phyloP scores from a whole-genome alignment of 2,888 invertebrate genomes.

The Sinhomidia bicolor region DNA sequence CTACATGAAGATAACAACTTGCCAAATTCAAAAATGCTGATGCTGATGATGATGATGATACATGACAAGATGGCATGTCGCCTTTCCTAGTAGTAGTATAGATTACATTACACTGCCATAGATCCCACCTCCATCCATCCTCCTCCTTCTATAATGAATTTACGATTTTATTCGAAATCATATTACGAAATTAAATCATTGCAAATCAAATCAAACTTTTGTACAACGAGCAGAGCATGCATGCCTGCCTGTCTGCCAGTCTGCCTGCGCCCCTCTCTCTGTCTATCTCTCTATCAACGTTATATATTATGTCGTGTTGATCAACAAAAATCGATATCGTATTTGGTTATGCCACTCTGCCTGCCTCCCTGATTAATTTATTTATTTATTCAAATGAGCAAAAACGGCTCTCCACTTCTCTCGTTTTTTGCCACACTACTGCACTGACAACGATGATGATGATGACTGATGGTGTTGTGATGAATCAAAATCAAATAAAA shows the following conservation, averaged over 20 bases:
- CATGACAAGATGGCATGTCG: conserved; percentile 45
- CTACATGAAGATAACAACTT: conserved; percentile 36
- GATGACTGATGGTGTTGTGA: conserved; percentile 26
- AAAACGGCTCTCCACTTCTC: not conserved
- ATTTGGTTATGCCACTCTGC: conserved; percentile 10
- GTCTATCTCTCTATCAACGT: too few species aligned
- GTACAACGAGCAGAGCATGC: too few species aligned
- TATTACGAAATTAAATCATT: conserved; percentile 45
- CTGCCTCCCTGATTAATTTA: conserved; percentile 44
- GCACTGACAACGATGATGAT: not conserved
- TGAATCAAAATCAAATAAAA: conserved; percentile 39
- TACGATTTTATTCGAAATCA: conserved; percentile 14
- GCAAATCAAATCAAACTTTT: conserved; percentile 24
- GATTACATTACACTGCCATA: conserved; percentile 48
- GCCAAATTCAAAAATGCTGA: conserved; percentile 51
- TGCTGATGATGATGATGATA: conserved; percentile 33
- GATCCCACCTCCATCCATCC: conserved; percentile 47
- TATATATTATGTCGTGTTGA: not conserved
- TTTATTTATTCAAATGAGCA: conserved; percentile 50
- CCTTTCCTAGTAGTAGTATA: conserved; percentile 47
- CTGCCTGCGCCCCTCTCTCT: not conserved
- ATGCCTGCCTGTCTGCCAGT: not conserved
- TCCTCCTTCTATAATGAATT: conserved; percentile 33
- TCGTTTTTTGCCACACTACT: not conserved
- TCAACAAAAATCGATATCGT: conserved; percentile 48